Conservation (phyloP, 2,797 vertebrate species). For the Girardinus metallicus region DNA sequence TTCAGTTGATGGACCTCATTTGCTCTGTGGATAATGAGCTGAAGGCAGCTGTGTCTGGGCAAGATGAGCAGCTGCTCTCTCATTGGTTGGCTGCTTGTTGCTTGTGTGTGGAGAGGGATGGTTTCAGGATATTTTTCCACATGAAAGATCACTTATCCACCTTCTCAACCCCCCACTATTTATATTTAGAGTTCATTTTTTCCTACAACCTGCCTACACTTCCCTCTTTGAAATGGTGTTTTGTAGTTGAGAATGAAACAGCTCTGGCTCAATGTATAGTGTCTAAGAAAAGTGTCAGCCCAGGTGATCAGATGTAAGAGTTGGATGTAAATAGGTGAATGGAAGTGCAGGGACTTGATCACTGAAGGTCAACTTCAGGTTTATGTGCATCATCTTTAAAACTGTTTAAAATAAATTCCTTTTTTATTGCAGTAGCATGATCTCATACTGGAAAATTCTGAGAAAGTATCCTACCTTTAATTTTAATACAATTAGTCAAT, state of each 20-base stretch:
- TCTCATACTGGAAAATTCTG: not conserved
- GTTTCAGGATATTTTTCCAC: conserved; percentile 45
- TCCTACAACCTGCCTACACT: not conserved
- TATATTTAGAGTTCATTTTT: not conserved
- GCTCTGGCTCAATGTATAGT: not conserved
- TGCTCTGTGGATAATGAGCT: conserved; percentile 53
- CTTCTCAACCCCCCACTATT: conserved; percentile 21
- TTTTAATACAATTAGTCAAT: not conserved
- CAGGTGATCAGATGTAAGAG: not conserved
- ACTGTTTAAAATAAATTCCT: not conserved
- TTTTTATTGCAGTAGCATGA: not conserved
- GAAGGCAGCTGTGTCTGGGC: conserved; percentile 41
- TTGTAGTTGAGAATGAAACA: not conserved
- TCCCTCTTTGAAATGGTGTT: not conserved
- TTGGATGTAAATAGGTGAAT: not conserved
- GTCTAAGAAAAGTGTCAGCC: not conserved
- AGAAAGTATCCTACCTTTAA: not conserved
- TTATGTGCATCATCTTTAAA: not conserved
- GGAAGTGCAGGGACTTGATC: not conserved
- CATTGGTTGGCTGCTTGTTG: conserved; percentile 52
- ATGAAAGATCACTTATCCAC: conserved; percentile 37
- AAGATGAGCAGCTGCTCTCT: conserved; percentile 62
- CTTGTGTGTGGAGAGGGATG: not conserved
- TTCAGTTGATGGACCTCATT: conserved; percentile 33
- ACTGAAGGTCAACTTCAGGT: not conserved